Base-by-base conservation (phyloP, 53 echinoderm and acorn worm genomes). In the Apostichopus leukothele region DNA sequence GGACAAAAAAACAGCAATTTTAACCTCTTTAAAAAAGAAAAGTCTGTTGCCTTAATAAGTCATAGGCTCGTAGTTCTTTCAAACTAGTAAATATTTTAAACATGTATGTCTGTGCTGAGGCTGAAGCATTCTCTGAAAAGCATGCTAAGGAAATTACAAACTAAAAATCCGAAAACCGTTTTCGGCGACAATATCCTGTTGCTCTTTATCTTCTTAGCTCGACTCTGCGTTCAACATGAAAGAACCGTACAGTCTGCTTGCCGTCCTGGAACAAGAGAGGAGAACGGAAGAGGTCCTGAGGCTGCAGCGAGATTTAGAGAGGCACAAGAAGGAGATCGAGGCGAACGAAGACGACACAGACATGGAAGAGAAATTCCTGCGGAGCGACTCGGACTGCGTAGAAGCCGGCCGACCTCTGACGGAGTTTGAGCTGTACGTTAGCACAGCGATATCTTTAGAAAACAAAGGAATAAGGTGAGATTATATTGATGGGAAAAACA, bases 261-360 rank as follows among this genome's bases (percentile, higher is more conserved):
- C 95, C 0, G 90, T 97, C 84, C 83, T 97, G 4, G 84, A 91
- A 76, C 97, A 97, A 93, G 97, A 92, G 78, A 68, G 83, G 67
- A 83, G 94, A 39, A 86, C 95, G 54, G 73, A 93, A 52, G 92
- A 90, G 71, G 91, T 94, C 10, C 78, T 74, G 21, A 67, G 81
- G 26, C 88, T 95, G 9, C 93, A 95, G 89, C 57, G 57, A 27
- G 90, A 88, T 53, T 89, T 97, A 7, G 88, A 92, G 76, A 79
- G 81, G 8, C 97, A 97, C 68, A 97, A 97, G 83, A 84, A 81
- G 16, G 90, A 94, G 76, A 97, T 97, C 10, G 97, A 97, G 51
- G 94, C 91, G 50, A 95, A 95, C 74, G 97, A 97, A 73, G 97
- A 97, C 52, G 97, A 97, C 71, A 90, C 94, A 9, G 95, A 97